Base-by-base conservation (phyloP, 2,888 invertebrate species). In the Ametastegia equiseti region DNA sequence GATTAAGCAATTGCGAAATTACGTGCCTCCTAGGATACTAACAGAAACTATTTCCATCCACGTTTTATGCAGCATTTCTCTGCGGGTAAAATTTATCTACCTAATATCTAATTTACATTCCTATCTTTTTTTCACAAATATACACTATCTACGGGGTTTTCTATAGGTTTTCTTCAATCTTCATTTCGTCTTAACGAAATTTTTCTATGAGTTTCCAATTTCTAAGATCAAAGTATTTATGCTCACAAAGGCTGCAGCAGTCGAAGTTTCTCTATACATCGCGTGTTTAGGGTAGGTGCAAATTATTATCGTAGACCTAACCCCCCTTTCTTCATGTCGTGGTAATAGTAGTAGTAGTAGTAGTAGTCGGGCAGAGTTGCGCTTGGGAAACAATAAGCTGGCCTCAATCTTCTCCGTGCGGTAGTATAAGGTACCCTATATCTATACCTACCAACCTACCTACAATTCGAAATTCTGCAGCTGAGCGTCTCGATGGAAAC, bases 1-100 rank as follows among this genome's bases (percentile, higher is more conserved):
- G 75, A 54, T 75, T 75, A 75, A 75, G 75, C 75, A 75, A 75
- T 75, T 75, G 54, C 75, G 50, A 36, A 75, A 75, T 75, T 75
- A 75, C 75, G 54, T 75, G 75, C 45, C n/a, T 27, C 30, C 27
- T 27, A 30, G n/a, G 27, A 27, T 60, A 60, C 30, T 23, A 42
- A 23, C 7, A 19, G 11, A 69, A 69, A 69, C 69, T 69, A 69
- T 69, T 69, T 42, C 42, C 42, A 69, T 69, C n/a, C n/a, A n/a
- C n/a, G n/a, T n/a, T n/a, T n/a, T 63, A n/a, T 63, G 30, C 11
- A 23, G 63, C 13, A 19, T 63, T 63, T 19, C 63, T 3, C 63
- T n/a, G n/a, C n/a, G n/a, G n/a, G n/a, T n/a, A n/a, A 30, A 27
- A 30, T 63, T 13, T 27, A n/a, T n/a, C 9, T 30, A 63, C 30